Evolutionary conservation across 1,140 invertebrate genomes (phyloP).

Genomic region (Sinonovacula constricta): DNA sequence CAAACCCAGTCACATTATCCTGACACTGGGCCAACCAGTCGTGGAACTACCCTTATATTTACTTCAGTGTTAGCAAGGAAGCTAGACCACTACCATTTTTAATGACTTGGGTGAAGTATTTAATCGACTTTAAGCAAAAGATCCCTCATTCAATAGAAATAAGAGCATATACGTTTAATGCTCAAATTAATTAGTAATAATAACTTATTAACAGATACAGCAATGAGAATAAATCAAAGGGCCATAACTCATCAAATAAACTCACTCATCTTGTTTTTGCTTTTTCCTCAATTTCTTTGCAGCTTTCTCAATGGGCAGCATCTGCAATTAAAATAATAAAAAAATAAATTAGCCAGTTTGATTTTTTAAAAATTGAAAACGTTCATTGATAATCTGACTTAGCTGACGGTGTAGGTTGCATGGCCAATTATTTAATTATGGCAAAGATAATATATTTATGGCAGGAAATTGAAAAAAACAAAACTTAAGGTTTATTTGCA

Average conservation of each 20-base stretch:
- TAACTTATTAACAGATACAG: background rate
- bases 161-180: background rate
- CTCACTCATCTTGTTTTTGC: constrained; percentile 83
- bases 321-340: constrained; percentile 56
- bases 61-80: too few relatives aligned
- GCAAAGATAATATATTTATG: too few relatives aligned
- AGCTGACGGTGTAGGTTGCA: too few relatives aligned
- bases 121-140: background rate
- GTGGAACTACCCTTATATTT: too few relatives aligned
- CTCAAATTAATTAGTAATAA: background rate
- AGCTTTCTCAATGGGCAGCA: constrained; percentile 92
- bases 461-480: background rate
- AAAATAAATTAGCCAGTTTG: constrained; percentile 9
- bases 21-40: too few relatives aligned
- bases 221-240: background rate
- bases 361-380: background rate
- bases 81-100: background rate
- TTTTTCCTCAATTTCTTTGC: constrained; percentile 89
- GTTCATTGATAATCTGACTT: constrained; percentile 2
- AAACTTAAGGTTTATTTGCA: background rate
- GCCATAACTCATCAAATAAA: constrained; percentile 41
- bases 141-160: background rate
- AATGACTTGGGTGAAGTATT: background rate
- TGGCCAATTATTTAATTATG: too few relatives aligned
- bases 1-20: too few relatives aligned